Percentiles rank a stretch among this genome's conserved stretches.
Evolutionary conservation across 1,140 invertebrate genomes (phyloP).

Genomic region (Manduca sexta): DNA sequence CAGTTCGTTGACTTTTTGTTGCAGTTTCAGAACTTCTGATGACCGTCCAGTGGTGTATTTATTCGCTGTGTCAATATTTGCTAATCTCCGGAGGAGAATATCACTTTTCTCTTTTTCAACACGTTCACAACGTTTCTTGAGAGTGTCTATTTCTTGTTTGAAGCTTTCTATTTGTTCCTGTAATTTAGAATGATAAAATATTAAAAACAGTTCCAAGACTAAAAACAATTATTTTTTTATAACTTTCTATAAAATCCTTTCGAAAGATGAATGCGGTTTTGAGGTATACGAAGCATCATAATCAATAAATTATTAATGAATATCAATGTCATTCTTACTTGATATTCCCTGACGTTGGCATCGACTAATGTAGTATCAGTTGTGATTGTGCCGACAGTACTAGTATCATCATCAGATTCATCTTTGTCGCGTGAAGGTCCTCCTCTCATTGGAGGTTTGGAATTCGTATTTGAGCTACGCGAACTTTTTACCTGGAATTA

Average conservation of each 20-base stretch:
- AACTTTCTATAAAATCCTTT: too few species aligned
- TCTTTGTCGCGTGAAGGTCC: slow-evolving; percentile 57
- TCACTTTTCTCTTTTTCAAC: slow-evolving; percentile 92
- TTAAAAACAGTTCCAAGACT: too few species aligned
- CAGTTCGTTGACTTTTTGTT: slow-evolving; percentile 88
- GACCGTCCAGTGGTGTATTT: slow-evolving; percentile 78
- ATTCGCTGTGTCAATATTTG: slow-evolving; percentile 83
- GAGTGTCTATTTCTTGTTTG: slow-evolving; percentile 79
- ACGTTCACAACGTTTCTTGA: slow-evolving; percentile 83
- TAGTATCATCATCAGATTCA: slow-evolving; percentile 67
- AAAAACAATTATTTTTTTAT: too few species aligned
- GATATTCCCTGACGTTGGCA: slow-evolving; percentile 58
- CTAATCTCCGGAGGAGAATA: slow-evolving; percentile 82
- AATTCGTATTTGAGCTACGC: slow-evolving; percentile 30
- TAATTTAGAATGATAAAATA: slow-evolving; percentile 19
- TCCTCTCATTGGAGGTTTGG: slow-evolving; percentile 58
- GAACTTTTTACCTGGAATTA: slow-evolving; percentile 50
- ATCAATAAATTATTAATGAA: too few species aligned
- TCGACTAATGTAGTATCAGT: slow-evolving; percentile 65
- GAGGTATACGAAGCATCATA: too few species aligned
- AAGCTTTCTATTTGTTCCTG: slow-evolving; percentile 80
- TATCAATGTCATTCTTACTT: too few species aligned
- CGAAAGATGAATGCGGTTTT: too few species aligned
- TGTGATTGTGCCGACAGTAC: slow-evolving; percentile 56
- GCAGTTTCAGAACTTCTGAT: slow-evolving; percentile 81